Evolutionary conservation across 2,888 invertebrate genomes (phyloP).

Genomic region (Ectobius pallidus): DNA sequence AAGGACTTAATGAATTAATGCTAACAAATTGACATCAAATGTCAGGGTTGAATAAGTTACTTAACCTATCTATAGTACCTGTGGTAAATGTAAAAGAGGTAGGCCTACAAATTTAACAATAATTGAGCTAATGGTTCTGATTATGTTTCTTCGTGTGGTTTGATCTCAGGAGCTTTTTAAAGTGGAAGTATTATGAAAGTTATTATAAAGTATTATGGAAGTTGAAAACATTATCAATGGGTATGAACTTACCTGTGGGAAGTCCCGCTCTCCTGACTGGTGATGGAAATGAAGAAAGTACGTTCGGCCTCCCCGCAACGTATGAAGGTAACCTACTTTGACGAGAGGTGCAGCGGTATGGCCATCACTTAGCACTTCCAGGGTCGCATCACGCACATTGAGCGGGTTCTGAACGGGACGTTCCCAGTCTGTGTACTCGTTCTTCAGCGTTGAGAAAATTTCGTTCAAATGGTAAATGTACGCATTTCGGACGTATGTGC

Average conservation of each 20-base stretch:
- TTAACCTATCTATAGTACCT: too few species aligned
- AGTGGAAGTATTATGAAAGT: too few species aligned
- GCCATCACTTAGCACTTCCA: slow-evolving; percentile 90
- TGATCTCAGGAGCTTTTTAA: too few species aligned
- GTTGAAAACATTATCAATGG: too few species aligned
- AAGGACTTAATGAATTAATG: too few species aligned
- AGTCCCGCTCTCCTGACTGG: slow-evolving; percentile 81
- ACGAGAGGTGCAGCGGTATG: slow-evolving; percentile 87
- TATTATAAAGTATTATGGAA: too few species aligned
- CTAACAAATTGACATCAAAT: too few species aligned
- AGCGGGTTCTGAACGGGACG: slow-evolving; percentile 84
- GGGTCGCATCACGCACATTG: slow-evolving; percentile 82
- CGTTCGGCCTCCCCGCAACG: slow-evolving; percentile 77
- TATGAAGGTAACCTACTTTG: slow-evolving; percentile 79
- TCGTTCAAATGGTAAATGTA: slow-evolving; percentile 95
- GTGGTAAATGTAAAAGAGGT: too few species aligned
- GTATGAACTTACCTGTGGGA: slow-evolving; percentile 75
- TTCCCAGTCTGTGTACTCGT: slow-evolving; percentile 98
- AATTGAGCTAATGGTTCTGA: too few species aligned
- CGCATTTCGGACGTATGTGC: slow-evolving; percentile 91
- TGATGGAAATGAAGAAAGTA: slow-evolving; percentile 90
- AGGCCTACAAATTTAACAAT: too few species aligned
- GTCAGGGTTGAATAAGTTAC: too few species aligned
- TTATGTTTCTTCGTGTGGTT: too few species aligned
- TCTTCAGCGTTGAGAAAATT: slow-evolving; percentile 89